Evolutionary conservation across 1,140 invertebrate genomes (phyloP).

Genomic region (Pseudobourletiella spinata): DNA sequence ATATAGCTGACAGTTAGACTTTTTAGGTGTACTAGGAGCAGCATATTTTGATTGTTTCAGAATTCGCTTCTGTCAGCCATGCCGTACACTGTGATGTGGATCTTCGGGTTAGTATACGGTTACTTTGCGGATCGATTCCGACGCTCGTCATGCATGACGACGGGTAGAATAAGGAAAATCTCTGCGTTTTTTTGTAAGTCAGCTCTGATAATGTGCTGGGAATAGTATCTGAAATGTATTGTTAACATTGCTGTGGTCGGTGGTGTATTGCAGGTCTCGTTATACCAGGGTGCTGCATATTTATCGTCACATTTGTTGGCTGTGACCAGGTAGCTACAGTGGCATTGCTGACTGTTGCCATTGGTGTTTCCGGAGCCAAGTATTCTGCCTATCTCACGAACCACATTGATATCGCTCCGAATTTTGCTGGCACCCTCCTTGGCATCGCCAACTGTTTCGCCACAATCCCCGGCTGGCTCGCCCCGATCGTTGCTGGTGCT

Average conservation of each 20-base stretch:
- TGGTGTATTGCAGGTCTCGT: too few species aligned
- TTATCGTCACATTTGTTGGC: conserved; percentile 11
- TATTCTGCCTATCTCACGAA: conserved; percentile 51
- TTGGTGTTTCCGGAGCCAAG: conserved; percentile 59
- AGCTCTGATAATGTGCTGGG: too few species aligned
- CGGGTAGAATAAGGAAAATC: conserved; percentile 60
- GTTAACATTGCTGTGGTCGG: too few species aligned
- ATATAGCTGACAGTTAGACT: too few species aligned
- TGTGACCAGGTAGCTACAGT: conserved; percentile 61
- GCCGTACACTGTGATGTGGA: conserved; percentile 64
- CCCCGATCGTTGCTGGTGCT: conserved; percentile 7
- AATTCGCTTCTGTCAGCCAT: conserved; percentile 60
- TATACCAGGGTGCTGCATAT: not conserved
- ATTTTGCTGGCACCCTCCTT: conserved; percentile 48
- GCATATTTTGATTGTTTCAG: conserved; percentile 27
- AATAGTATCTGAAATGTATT: too few species aligned
- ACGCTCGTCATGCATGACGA: conserved; percentile 51
- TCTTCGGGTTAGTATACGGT: conserved; percentile 61
- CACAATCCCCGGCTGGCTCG: conserved; percentile 26
- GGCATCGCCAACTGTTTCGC: conserved; percentile 42
- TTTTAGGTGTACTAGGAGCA: too few species aligned
- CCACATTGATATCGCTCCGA: conserved; percentile 48
- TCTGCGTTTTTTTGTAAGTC: conserved; percentile 45
- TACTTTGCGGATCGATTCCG: conserved; percentile 54
- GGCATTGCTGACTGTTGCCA: conserved; percentile 58